A percentile compares a stretch with the other conserved stretches of the same genome.
Conservation (phyloP, 35 echinoderm and acorn worm species). For the Patiria miniata region DNA sequence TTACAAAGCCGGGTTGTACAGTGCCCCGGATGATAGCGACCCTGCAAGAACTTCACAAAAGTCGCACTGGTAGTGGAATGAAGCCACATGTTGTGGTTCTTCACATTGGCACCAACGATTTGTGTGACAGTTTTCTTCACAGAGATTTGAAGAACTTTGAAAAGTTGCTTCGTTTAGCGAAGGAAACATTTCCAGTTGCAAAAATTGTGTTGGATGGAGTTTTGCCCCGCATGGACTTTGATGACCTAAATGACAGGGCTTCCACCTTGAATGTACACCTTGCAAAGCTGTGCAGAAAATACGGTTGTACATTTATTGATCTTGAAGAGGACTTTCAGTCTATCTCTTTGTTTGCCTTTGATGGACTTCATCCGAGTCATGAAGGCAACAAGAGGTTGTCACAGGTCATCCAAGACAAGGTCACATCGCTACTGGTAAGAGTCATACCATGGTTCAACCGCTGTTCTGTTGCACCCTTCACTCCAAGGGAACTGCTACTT, state of each 20-base stretch:
- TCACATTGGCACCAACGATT: neutral
- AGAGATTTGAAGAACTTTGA: neutral
- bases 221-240: neutral
- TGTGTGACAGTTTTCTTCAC: neutral
- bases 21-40: neutral
- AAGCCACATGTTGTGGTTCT: neutral
- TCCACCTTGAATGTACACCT: neutral
- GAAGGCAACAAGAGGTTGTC: neutral
- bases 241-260: neutral
- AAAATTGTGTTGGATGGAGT: neutral
- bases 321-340: neutral
- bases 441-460: neutral
- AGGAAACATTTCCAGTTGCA: neutral
- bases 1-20: neutral
- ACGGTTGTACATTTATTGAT: neutral
- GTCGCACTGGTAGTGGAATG: too few relatives aligned
- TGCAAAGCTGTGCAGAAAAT: neutral
- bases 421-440: neutral
- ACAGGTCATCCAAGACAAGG: neutral
- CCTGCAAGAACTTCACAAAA: neutral
- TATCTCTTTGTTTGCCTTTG: neutral
- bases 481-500: neutral
- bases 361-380: neutral
- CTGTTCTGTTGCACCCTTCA: neutral
- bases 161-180: neutral